Evolutionary conservation across 2,113 vertebrate species (phyloP).

Genomic region (Oreochromis niloticus): DNA sequence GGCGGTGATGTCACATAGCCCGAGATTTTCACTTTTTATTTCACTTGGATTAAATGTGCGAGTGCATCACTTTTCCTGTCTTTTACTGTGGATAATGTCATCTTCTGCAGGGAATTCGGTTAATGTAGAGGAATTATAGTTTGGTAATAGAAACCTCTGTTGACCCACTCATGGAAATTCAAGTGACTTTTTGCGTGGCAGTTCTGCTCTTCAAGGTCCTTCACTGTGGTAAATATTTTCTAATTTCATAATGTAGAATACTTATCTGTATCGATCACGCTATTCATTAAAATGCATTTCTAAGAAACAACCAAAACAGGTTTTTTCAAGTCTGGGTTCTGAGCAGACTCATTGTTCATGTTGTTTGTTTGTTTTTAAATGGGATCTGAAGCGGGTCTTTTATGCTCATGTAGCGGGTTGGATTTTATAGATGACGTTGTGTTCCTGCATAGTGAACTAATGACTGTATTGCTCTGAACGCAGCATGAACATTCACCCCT

Average conservation of each 20-base stretch:
- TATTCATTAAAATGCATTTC: too few relatives aligned
- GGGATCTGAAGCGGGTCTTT: accelerated
- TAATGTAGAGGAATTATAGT: not conserved
- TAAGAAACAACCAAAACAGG: too few relatives aligned
- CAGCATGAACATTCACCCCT: not conserved
- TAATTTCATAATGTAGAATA: too few relatives aligned
- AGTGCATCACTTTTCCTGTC: not conserved
- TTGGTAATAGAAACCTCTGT: not conserved
- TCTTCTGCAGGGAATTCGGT: not conserved
- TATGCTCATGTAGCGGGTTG: accelerated
- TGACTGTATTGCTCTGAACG: not conserved
- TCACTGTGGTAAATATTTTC: too few relatives aligned
- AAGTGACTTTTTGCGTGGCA: too few relatives aligned
- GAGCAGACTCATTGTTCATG: too few relatives aligned
- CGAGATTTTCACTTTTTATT: not conserved
- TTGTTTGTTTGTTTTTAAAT: not conserved
- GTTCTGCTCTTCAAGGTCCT: too few relatives aligned
- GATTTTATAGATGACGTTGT: not conserved
- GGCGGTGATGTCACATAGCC: not conserved
- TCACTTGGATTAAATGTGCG: accelerated
- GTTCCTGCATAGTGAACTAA: accelerated
- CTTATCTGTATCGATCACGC: too few relatives aligned
- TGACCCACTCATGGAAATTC: not conserved
- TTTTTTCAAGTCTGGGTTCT: too few relatives aligned
- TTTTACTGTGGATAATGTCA: accelerated